Percentiles rank a stretch among this genome's conserved stretches.
phyloP scores from a whole-genome alignment of 2,797 vertebrate genomes.

The Lepidocolaptes lacrymiger region DNA sequence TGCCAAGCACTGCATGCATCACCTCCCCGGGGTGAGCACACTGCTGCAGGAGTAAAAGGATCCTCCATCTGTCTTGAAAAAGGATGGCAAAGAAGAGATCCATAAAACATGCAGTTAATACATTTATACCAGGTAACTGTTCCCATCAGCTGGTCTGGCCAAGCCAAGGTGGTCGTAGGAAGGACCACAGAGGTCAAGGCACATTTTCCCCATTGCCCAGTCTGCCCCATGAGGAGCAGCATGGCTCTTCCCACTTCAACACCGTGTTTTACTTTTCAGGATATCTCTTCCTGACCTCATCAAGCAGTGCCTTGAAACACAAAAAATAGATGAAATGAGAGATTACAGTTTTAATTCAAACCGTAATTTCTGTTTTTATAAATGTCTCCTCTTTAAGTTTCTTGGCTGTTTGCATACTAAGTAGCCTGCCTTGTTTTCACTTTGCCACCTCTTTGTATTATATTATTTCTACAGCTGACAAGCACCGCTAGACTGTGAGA shows the following conservation, averaged over 20 bases:
- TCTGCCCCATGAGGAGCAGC: background rate
- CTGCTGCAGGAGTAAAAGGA: background rate
- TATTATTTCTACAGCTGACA: constrained; percentile 59
- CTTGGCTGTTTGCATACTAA: constrained; percentile 50
- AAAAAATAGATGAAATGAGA: background rate
- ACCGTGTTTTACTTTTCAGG: background rate
- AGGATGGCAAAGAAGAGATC: background rate
- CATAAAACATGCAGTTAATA: background rate
- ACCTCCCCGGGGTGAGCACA: background rate
- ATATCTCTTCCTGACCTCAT: background rate
- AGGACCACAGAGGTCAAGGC: background rate
- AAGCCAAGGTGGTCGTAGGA: accelerated
- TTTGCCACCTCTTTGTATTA: constrained; percentile 54
- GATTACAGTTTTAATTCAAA: constrained; percentile 44
- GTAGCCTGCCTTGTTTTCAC: constrained; percentile 43
- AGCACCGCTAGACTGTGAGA: constrained; percentile 10
- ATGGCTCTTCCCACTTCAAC: background rate
- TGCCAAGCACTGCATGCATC: background rate
- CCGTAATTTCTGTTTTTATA: background rate
- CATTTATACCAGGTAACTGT: background rate
- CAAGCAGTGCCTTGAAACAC: background rate
- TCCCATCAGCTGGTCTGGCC: background rate
- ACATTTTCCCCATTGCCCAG: background rate
- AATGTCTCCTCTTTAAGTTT: constrained; percentile 13
- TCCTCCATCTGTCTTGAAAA: background rate